Evolutionary conservation across 2,888 invertebrate genomes (phyloP), one percentile per base, ranked within the genome.

Genomic region (Platypus cylindrus): DNA sequence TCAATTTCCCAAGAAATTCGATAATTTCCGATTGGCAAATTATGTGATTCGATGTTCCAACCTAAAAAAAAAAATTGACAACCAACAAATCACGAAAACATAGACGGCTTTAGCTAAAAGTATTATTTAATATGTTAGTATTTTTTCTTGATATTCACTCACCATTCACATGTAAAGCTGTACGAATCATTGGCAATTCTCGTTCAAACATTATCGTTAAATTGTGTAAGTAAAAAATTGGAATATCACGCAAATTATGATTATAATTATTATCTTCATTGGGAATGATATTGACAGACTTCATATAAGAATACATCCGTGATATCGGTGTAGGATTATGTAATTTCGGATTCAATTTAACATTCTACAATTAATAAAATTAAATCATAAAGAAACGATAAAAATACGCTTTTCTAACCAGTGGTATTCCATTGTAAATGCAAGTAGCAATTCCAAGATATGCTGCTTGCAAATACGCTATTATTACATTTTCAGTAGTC

Each of bases 401-500:
- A 7, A 20, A 20, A 20, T 7, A 20, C 20, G 20, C 9, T 20
- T 20, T 7, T 20, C 51, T 51, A 50, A 60, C 61, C 45, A 59
- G 38, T 22, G 48, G 40, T n/a, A 53, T 45, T 27, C 54, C 43
- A 36, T 61, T 60, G 32, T 56, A 58, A 31, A 55, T 47, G 38
- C 54, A 56, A 13, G 60, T 57, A 11, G 56, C 58, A 30, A 65
- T 48, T 30, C 65, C 68, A 13, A 73, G 60, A 34, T 79, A 53
- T 16, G 73, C 68, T 3, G 78, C 77, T 50, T 82, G 74, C 46
- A 77, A 78, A 54, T 78, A 82, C 3, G 75, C 74, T 50, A 71
- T 66, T 7, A 84, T 51, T n/a, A 78, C 62, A 45, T 76, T 73
- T 31, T 59, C 57, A 1, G 67, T 51, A 0, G 50, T 53, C n/a